Percentiles rank a stretch among this genome's conserved stretches.
Conservation (phyloP, 1,140 invertebrate genomes). For the Hermetia illucens region DNA sequence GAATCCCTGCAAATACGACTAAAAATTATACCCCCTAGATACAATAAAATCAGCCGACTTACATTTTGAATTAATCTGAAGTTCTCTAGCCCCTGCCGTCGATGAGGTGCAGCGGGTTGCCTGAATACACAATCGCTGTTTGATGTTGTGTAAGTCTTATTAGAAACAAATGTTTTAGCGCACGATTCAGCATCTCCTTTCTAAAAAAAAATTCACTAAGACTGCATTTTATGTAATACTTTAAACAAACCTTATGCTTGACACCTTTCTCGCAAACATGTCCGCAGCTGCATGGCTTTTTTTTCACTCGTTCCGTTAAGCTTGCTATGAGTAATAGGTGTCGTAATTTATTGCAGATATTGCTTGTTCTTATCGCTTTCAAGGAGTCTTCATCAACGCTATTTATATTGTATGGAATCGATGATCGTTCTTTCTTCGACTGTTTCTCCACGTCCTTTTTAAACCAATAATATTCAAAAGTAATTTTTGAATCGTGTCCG, state of each 20-base stretch:
- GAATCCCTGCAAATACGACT: not conserved
- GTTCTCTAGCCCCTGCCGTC: not conserved
- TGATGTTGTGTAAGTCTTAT: slow-evolving; percentile 7
- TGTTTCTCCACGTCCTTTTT: slow-evolving; percentile 1
- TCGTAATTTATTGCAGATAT: slow-evolving; percentile 24
- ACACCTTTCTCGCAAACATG: slow-evolving; percentile 22
- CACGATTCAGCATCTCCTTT: too few species aligned
- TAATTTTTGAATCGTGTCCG: slow-evolving; percentile 62
- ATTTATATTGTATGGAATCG: slow-evolving; percentile 22
- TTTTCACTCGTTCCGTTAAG: slow-evolving; percentile 25
- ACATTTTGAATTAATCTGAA: not conserved
- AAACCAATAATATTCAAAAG: slow-evolving; percentile 71
- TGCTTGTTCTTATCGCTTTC: slow-evolving; percentile 14
- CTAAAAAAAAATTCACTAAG: too few species aligned
- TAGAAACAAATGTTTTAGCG: too few species aligned
- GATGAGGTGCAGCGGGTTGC: slow-evolving; percentile 23
- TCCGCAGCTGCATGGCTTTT: slow-evolving; percentile 22
- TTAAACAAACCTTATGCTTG: too few species aligned
- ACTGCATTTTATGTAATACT: too few species aligned
- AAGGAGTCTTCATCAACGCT: slow-evolving; percentile 26
- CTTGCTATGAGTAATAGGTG: slow-evolving; percentile 27
- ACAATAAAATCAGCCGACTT: not conserved
- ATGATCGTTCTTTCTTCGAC: slow-evolving; percentile 7
- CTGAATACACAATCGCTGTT: slow-evolving; percentile 14
- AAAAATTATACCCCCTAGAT: too few species aligned